Evolutionary conservation across 30 jellyfish, hydroid and myxozoan species (phyloP).

Genomic region (Haliclystus octoradiatus): DNA sequence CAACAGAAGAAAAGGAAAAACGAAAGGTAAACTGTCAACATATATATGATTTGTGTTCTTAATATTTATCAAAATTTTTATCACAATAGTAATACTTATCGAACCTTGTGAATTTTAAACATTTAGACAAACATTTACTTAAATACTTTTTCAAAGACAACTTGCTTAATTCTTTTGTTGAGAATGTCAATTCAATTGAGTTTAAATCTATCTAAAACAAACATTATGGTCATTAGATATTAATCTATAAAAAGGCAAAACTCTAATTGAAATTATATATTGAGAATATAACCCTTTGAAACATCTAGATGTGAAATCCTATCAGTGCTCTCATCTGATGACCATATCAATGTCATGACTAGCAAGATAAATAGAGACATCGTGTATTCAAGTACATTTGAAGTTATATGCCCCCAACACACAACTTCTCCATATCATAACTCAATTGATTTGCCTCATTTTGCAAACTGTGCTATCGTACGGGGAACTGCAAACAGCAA

Average conservation of each 20-base stretch:
- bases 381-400: no score
- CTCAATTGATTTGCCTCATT: no score
- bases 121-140: background rate
- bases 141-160: background rate
- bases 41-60: no score
- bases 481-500: no score
- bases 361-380: no score
- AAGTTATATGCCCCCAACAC: no score
- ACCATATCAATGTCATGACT: no score
- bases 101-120: background rate
- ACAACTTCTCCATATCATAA: no score
- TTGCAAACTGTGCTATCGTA: no score
- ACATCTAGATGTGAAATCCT: background rate
- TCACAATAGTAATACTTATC: background rate
- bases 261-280: background rate
- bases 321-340: background rate
- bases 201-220: no score
- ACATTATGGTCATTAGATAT: background rate
- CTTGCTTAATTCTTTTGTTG: background rate
- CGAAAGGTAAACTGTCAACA: no score
- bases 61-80: no score
- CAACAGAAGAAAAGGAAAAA: background rate
- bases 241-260: background rate
- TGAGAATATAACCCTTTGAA: background rate
- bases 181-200: background rate